A percentile compares a stretch with the other conserved stretches of the same genome.
Evolutionary conservation across 2,113 vertebrate genomes (phyloP).

Genomic region (Ammodytes marinus): DNA sequence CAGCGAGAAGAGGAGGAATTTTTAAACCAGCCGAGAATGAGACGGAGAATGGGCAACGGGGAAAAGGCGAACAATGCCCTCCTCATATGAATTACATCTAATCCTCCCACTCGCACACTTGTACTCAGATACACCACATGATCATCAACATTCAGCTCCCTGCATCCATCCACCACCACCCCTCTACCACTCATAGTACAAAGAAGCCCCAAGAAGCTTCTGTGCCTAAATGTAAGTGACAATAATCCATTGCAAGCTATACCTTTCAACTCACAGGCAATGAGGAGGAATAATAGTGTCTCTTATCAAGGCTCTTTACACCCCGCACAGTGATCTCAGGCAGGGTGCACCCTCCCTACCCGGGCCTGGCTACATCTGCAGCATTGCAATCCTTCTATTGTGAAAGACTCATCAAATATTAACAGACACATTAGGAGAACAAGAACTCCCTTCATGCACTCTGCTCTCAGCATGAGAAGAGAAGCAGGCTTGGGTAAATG

Average conservation of each 20-base stretch:
- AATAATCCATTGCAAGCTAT: slow-evolving; percentile 15
- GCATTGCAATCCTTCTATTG: slow-evolving; percentile 51
- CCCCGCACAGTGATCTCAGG: slow-evolving; percentile 11
- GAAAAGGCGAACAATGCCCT: slow-evolving; percentile 32
- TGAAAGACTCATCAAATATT: slow-evolving; percentile 67
- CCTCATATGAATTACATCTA: slow-evolving; percentile 55
- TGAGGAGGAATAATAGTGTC: slow-evolving; percentile 1
- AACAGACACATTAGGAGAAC: slow-evolving; percentile 60
- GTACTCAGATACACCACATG: slow-evolving; percentile 43
- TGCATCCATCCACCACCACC: neutral
- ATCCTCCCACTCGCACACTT: slow-evolving; percentile 44
- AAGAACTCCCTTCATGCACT: slow-evolving; percentile 51
- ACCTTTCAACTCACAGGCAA: slow-evolving; percentile 22
- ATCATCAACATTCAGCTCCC: slow-evolving; percentile 46
- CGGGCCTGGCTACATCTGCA: neutral
- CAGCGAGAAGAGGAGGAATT: slow-evolving; percentile 19
- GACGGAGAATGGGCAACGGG: slow-evolving; percentile 21
- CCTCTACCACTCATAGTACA: slow-evolving; percentile 14
- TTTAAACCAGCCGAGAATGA: slow-evolving; percentile 36
- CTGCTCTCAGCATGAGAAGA: slow-evolving; percentile 31
- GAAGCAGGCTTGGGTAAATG: slow-evolving; percentile 36
- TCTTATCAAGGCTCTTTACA: slow-evolving; percentile 25
- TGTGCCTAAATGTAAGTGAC: slow-evolving; percentile 2
- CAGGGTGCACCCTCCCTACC: slow-evolving; percentile 6
- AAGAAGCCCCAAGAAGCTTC: slow-evolving; percentile 12